phyloP scores from a whole-genome alignment of 2,113 vertebrate genomes.

The Oreocharis arfaki region DNA sequence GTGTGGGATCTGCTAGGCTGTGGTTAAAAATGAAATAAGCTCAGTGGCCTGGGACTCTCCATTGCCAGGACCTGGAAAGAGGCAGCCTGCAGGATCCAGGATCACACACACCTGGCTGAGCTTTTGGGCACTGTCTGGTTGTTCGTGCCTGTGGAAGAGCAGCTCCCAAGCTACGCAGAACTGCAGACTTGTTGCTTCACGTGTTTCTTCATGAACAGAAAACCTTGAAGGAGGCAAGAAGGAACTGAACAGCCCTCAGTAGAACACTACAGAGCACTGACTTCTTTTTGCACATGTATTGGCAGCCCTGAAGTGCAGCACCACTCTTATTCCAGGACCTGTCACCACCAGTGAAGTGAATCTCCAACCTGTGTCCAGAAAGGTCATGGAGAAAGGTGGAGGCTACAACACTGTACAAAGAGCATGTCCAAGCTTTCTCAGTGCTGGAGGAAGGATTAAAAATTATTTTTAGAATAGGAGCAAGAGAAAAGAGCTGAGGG shows the following conservation, averaged over 20 bases:
- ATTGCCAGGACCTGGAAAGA: not conserved
- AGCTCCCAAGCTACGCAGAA: not conserved
- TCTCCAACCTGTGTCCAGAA: not conserved
- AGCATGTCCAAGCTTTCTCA: not conserved
- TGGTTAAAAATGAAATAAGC: not conserved
- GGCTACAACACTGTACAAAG: not conserved
- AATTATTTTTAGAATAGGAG: not conserved
- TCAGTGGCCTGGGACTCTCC: not conserved
- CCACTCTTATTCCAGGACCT: not conserved
- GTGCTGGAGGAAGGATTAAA: not conserved
- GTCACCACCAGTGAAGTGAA: not conserved
- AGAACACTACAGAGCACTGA: not conserved
- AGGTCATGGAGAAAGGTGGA: not conserved
- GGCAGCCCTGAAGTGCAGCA: not conserved
- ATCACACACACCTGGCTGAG: not conserved
- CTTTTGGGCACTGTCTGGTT: not conserved
- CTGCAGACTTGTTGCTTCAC: not conserved
- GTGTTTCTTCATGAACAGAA: not conserved
- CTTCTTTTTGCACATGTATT: rapidly evolving
- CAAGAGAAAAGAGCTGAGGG: not conserved
- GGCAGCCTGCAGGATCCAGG: not conserved
- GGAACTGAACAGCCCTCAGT: not conserved
- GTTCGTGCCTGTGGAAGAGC: not conserved
- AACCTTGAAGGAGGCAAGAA: not conserved
- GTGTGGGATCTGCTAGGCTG: not conserved